Evolutionary conservation across 2,888 invertebrate genomes (phyloP), one percentile per base, ranked within the genome.

Genomic region (Apamea monoglypha): DNA sequence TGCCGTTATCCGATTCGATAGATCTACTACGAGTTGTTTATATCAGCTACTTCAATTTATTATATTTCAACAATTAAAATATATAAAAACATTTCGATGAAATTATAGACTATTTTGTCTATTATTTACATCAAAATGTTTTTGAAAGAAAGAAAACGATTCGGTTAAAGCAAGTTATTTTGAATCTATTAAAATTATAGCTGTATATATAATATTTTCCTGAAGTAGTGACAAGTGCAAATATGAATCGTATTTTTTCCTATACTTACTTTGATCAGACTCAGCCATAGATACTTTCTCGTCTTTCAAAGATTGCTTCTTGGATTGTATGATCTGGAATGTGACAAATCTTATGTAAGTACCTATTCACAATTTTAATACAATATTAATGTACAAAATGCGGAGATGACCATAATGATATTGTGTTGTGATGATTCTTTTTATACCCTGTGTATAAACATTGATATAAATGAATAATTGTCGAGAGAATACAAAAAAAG

Each of bases 251-350:
- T 21, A 36, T 0, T 47, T 29, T 68, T 29, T 47, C n/a, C 8
- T 73, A 2, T 67, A 82, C 76, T 83, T 81, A 83, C 88, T 61
- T 74, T 86, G 72, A 36, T 85, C 75, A 74, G 77, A 77, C 40
- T 84, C 79, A 10, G 76, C 44, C 77, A 73, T 82, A 16, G 59
- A 74, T n/a, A 68, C 29, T 53, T 83, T 83, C 10, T 76, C 76
- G 36, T 72, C 61, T 75, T 76, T 78, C n/a, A 88, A 56, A 4
- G 86, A 77, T 16, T 80, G 29, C 16, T 75, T 73, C 63, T 88
- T 87, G 2, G 77, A 68, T 61, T 79, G 63, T 61, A 87, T 83
- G 40, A 87, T 81, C 87, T 87, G 56, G 7, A 87, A 87, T 7
- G 25, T 16, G 8, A 36, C 6, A 64, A 64, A 63, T 18, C 8